Evolutionary conservation across 1,140 invertebrate genomes (phyloP), one percentile per base, ranked within the genome.

Genomic region (Trichomalopsis sarcophagae): DNA sequence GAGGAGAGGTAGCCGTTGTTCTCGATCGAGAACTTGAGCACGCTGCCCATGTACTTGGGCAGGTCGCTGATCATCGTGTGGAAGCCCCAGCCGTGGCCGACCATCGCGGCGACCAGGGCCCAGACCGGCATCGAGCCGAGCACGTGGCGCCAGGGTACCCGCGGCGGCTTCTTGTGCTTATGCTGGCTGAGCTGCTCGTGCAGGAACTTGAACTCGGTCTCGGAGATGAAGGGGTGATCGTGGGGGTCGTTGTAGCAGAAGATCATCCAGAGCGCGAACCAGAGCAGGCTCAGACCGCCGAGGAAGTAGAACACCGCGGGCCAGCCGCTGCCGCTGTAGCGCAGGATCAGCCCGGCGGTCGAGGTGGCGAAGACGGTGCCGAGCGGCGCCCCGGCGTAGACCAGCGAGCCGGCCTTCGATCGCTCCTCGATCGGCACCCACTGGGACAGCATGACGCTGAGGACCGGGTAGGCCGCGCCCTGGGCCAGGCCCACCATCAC

Each of bases 1-100:
- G 96, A 94, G 2, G 96, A 96, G 23, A 96, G 93, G 1, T 95
- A 91, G 7, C 96, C 96, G 86, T 96, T 96, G 88, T 95, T 92
- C 88, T 95, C 95, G 69, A 98, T 96, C 86, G 97, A 95, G 91
- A 97, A 98, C 89, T 97, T 95, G 10, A 99, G 93, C 3, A 98
- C 96, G 90, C 97, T 96, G 85, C 96, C 96, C 96, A 99, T 97
- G 92, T 98, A 99, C 94, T 97, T 97, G 2, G 98, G 98, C 30
- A 99, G 93, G 91, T 98, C 97, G 6, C 97, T 98, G 0, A 99
- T 95, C 95, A 98, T 96, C 3, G 97, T 98, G 90, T 98, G 99
- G 91, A 98, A 97, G 44, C 97, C 97, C 97, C 98, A 99, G 92
- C 98, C 97, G 92, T 98, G 97, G n/a, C 97, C 97, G 89, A 98